Base-by-base conservation (phyloP, 2,113 vertebrate genomes). In the Felis chaus region DNA sequence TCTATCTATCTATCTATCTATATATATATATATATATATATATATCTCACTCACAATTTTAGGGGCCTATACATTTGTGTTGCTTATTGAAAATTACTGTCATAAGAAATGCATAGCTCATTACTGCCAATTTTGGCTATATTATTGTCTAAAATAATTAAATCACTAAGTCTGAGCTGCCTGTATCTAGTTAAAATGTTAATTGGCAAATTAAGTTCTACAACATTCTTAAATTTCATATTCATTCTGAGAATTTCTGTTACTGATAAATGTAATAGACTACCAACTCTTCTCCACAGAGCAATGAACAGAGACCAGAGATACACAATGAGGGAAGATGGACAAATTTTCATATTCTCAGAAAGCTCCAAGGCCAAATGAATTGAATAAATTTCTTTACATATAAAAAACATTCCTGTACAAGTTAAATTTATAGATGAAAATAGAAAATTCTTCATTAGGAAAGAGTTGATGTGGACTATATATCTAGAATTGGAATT, bases 191-290 rank as follows among this genome's bases (percentile, higher is more conserved):
- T 91, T 21, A 91, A 81, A 82, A 80, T 74, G 33, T n/a, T 84
- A 91, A 74, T 45, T 88, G 69, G 73, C n/a, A 94, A 79, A 94
- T 92, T 76, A 80, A 95, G 39, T 69, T 84, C 13, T 31, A n/a
- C 18, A 61, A 68, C 50, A 14, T 84, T 29, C 23, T 91, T 65
- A 91, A 93, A 89, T 65, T 93, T 97, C 29, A 94, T 29, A 97
- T 45, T 87, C 14, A 87, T 45, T n/a, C 18, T 57, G 50, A 10
- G 71, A 74, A 55, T 74, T 61, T 68, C 15, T 39, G n/a, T 69
- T 90, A 61, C 50, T 85, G 7, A 68, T 78, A 63, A 81, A 18
- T 6, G 4, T 15, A 88, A 78, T 71, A 2, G 0, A 85, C 5
- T 76, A 36, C 29, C 12, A 76, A 71, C 14, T 90, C n/a, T 87